Conservation (phyloP, 2,113 vertebrate species). For the Alethe diademata region DNA sequence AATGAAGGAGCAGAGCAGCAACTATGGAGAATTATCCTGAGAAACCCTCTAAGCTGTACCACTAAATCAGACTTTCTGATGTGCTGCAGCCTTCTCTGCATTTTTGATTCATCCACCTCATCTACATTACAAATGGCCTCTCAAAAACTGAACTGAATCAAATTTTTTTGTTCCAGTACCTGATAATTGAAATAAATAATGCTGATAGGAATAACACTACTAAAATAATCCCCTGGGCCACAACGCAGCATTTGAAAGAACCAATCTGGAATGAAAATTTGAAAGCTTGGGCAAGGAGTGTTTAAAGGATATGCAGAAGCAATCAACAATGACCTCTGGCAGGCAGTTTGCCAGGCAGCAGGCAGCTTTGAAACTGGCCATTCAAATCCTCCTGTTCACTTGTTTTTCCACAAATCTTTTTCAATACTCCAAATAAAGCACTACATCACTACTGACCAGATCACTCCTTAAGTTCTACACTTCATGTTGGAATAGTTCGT, state of each 20-base stretch:
- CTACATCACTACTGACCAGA: not conserved
- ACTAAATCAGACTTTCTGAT: not conserved
- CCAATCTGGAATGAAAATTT: not conserved
- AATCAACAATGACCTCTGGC: not conserved
- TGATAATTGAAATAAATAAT: slow-evolving; percentile 38
- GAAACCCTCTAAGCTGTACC: not conserved
- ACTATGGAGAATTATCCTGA: not conserved
- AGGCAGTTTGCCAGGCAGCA: not conserved
- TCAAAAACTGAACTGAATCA: not conserved
- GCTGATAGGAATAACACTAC: not conserved
- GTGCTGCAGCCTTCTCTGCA: not conserved
- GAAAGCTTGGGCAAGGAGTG: not conserved
- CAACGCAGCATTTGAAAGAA: not conserved
- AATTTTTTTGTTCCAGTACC: slow-evolving; percentile 9
- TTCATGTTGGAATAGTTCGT: not conserved
- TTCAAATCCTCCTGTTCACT: not conserved
- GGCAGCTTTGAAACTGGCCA: not conserved
- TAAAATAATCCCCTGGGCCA: slow-evolving; percentile 9
- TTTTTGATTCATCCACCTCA: not conserved
- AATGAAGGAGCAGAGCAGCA: not conserved
- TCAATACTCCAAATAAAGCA: not conserved
- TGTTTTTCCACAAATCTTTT: not conserved
- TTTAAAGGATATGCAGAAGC: not conserved
- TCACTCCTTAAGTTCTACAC: not conserved
- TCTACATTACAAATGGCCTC: not conserved